Conservation (phyloP, 2,888 invertebrate genomes). For the Leptinotarsa haldemani region DNA sequence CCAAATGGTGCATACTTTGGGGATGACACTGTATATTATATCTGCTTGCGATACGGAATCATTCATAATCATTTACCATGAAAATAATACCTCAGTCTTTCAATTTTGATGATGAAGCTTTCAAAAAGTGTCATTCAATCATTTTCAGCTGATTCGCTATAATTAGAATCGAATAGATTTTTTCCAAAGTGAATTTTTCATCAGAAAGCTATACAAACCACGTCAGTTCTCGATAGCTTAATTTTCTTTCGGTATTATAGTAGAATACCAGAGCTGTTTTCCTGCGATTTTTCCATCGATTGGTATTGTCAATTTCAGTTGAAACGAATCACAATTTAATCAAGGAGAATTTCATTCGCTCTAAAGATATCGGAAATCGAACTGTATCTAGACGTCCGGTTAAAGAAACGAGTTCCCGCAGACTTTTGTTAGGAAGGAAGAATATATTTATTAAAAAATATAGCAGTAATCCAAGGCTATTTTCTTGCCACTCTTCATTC, state of each 20-base stretch:
- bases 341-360: slow-evolving; percentile 32
- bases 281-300: slow-evolving; percentile 33
- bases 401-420: background rate
- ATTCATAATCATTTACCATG: no score
- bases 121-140: no score
- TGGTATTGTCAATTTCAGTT: slow-evolving; percentile 35
- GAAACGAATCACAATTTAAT: slow-evolving; percentile 33
- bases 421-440: background rate
- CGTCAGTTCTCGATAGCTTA: background rate
- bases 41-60: no score
- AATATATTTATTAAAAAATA: background rate
- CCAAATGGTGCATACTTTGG: no score
- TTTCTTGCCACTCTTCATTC: background rate
- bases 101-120: no score
- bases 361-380: background rate
- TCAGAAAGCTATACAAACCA: background rate
- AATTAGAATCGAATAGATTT: background rate
- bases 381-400: slow-evolving; percentile 9
- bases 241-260: slow-evolving; percentile 4
- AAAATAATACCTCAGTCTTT: no score
- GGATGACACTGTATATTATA: no score
- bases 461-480: background rate
- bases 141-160: background rate
- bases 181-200: background rate
- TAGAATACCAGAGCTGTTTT: slow-evolving; percentile 20